These are phyloP conservation scores for Agrochola lychnidis DNA, from an alignment of 2,888 invertebrate species.

Conservation along the genomic window DNA sequence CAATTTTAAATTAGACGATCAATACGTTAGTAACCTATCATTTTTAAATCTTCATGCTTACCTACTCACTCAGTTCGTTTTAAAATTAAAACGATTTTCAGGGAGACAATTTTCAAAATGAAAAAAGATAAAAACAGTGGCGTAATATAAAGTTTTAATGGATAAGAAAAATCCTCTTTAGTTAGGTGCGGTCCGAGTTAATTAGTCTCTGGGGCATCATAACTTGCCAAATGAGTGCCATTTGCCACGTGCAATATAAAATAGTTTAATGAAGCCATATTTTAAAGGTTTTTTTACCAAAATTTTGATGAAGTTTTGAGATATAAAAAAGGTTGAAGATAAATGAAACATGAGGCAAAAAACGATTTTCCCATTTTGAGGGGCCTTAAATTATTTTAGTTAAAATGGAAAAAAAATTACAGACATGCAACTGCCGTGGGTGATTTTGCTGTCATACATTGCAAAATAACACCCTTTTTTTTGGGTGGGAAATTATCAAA, in stretches of 20 bases:
- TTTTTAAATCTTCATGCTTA: background rate
- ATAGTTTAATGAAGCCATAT: conserved; percentile 40
- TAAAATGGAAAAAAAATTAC: background rate
- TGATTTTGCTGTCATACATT: background rate
- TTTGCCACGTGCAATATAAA: conserved; percentile 47
- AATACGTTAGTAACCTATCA: background rate
- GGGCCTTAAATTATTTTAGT: background rate
- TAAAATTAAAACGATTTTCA: background rate
- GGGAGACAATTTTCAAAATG: conserved; percentile 11
- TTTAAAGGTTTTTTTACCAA: conserved; percentile 6
- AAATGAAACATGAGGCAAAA: background rate
- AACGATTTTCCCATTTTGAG: background rate
- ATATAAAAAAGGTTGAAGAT: background rate
- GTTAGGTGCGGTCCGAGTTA: conserved; percentile 53
- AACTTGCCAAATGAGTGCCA: conserved; percentile 58
- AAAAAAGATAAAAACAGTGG: conserved; percentile 16
- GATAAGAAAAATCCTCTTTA: conserved; percentile 53
- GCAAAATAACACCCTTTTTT: background rate
- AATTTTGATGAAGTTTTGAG: background rate
- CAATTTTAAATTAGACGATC: background rate
- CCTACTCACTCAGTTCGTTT: background rate
- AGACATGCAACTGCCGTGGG: background rate
- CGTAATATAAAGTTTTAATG: conserved; percentile 57
- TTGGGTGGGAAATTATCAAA: no score
- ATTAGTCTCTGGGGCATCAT: conserved; percentile 67